Conservation (phyloP, 2,888 invertebrate species). For the Oligia strigilis region DNA sequence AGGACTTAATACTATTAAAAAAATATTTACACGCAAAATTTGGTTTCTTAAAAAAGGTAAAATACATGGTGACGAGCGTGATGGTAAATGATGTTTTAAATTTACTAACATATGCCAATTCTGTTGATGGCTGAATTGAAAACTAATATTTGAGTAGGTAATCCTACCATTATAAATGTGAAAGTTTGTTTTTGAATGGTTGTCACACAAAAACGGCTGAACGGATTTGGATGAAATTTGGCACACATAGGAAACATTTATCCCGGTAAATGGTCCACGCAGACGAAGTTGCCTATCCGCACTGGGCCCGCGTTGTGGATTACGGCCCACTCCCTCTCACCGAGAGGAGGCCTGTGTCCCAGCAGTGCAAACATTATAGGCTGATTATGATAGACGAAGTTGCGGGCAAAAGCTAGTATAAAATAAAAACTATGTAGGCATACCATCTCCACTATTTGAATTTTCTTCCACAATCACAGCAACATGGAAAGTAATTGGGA, state of each 20-base stretch:
- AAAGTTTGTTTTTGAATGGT: not conserved
- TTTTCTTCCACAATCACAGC: not conserved
- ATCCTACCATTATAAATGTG: not conserved
- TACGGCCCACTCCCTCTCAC: no score
- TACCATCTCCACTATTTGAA: not conserved
- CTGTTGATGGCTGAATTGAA: not conserved
- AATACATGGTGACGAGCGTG: not conserved
- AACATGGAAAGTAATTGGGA: constrained; percentile 25
- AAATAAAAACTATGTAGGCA: not conserved
- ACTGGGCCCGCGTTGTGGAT: no score
- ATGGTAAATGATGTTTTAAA: not conserved
- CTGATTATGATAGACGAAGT: no score
- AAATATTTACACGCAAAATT: not conserved
- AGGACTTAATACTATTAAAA: no score
- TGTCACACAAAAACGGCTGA: not conserved
- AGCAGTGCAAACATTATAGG: no score
- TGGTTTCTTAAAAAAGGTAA: not conserved
- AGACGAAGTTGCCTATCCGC: no score
- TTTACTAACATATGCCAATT: no score
- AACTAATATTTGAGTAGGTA: not conserved
- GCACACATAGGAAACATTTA: not conserved
- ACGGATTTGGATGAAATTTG: not conserved
- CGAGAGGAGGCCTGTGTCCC: no score
- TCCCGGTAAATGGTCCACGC: not conserved
- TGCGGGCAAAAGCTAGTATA: not conserved